Evolutionary conservation across 2,797 vertebrate genomes (phyloP).

Genomic region (Rallus crepitans): DNA sequence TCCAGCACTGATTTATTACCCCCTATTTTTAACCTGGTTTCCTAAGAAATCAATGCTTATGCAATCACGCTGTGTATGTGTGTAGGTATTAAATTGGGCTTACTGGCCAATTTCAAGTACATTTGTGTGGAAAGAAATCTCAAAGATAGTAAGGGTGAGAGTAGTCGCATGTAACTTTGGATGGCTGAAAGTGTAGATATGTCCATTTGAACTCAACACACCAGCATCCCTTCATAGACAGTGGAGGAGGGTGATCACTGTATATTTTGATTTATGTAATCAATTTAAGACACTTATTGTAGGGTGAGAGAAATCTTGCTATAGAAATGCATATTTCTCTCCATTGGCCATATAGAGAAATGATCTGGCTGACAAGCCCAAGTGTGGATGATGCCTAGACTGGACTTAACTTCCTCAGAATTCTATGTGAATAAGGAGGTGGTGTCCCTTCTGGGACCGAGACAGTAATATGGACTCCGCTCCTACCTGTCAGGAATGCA

Average conservation of each 20-base stretch:
- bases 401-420: neutral
- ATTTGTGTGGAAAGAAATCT: constrained; percentile 11
- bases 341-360: neutral
- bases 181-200: neutral
- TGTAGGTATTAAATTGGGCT: constrained; percentile 40
- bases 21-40: constrained; percentile 61
- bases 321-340: neutral
- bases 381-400: neutral
- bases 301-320: neutral
- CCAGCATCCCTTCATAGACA: neutral
- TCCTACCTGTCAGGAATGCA: neutral
- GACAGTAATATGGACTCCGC: neutral
- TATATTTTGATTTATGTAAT: neutral
- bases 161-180: neutral
- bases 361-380: neutral
- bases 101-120: constrained; percentile 10
- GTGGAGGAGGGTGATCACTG: neutral
- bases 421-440: neutral
- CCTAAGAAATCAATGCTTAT: constrained; percentile 37
- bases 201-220: neutral
- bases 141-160: neutral
- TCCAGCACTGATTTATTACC: constrained; percentile 60
- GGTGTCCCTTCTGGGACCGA: neutral
- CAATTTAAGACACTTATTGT: neutral
- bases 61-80: neutral